These are phyloP conservation scores for Drosophila jambulina DNA, from an alignment of 1,140 invertebrate species.

Conservation along the genomic window DNA sequence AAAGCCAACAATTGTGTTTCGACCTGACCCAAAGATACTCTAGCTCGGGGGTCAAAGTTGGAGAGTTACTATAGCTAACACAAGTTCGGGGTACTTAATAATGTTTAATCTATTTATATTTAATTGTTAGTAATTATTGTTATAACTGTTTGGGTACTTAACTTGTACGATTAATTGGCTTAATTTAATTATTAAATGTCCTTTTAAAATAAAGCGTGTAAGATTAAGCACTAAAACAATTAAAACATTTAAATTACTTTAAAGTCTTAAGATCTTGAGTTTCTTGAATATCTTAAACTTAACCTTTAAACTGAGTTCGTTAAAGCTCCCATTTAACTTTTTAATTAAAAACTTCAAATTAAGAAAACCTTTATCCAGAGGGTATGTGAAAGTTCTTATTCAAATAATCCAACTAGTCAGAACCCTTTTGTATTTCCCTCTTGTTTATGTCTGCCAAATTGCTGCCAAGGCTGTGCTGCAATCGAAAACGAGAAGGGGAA, in stretches of 20 bases:
- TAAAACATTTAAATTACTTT: neutral
- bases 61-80: neutral
- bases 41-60: neutral
- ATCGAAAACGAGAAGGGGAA: slow-evolving; percentile 22
- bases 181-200: too few species aligned
- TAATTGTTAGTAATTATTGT: neutral
- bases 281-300: neutral
- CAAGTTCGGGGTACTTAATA: neutral
- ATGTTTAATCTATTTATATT: neutral
- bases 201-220: too few species aligned
- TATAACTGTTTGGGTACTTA: neutral
- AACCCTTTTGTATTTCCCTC: slow-evolving; percentile 13
- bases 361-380: neutral
- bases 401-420: neutral
- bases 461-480: slow-evolving; percentile 71
- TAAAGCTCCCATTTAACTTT: neutral
- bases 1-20: slow-evolving; percentile 15
- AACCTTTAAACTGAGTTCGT: too few species aligned
- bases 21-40: slow-evolving; percentile 25
- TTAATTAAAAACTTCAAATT: neutral
- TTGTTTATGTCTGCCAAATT: slow-evolving; percentile 77
- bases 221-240: too few species aligned
- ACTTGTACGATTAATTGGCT: too few species aligned
- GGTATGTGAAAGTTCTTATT: neutral
- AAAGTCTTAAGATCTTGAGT: neutral